Base-by-base conservation (phyloP, 2,797 vertebrate genomes). In the Pteronotus mesoamericanus region DNA sequence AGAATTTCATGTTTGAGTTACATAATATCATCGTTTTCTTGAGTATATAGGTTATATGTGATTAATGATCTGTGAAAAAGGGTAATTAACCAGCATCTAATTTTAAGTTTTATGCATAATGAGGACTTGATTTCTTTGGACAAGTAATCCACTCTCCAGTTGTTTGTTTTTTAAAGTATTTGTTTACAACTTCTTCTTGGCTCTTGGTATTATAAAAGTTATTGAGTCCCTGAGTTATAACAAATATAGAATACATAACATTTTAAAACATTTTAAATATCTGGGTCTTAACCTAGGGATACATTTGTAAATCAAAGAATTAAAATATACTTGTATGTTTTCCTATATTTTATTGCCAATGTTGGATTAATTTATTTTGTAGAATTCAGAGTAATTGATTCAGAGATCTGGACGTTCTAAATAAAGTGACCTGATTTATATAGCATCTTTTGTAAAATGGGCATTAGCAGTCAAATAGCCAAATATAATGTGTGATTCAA, bases 291-390 rank as follows among this genome's bases (percentile, higher is more conserved):
- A 95, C 53, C 66, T 59, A 75, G 86, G 95, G 39, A 88, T 94
- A 86, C 94, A 94, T 98, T 98, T 95, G 46, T 96, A 98, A 98
- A 96, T 92, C 61, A 98, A 96, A 90, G 44, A 93, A 96, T 89
- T 96, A 19, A 94, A 92, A 78, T 69, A 55, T 93, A 92, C 94
- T 96, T 57, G 77, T 64, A 64, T 93, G 93, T 95, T 97, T 57
- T 85, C 34, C 44, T 94, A 87, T 96, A 77, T 94, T 96, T 98
- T 97, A 92, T 75, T 97, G 59, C 32, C 95, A 90, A 78, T 61
- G 85, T 80, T 94, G 46, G 98, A 85, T 69, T 82, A 91, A 59
- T 94, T 97, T n/a, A 53, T 55, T 97, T 93, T 96, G 34, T 91
- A 95, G 92, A 96, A 95, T 92, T 95, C 29, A 44, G 24, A 83